These are phyloP conservation scores for Argynnis bischoffii DNA, from an alignment of 2,888 invertebrate genomes.

Conservation along the genomic window DNA sequence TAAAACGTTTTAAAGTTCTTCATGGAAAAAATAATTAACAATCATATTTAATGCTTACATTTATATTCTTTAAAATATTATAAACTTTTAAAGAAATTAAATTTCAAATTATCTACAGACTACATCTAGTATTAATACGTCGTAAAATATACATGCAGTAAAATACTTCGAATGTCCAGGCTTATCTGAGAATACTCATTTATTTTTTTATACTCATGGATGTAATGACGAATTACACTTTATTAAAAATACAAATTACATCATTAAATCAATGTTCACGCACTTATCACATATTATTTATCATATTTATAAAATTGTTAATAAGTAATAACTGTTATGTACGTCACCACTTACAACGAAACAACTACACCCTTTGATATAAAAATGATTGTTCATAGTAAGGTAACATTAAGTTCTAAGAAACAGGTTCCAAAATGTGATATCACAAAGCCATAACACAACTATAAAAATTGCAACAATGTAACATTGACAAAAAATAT, in stretches of 20 bases:
- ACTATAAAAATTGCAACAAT: background rate
- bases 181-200: too few relatives aligned
- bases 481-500: background rate
- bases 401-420: background rate
- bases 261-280: background rate
- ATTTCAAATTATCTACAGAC: too few relatives aligned
- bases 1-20: background rate
- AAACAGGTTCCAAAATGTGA: too few relatives aligned
- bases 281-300: constrained; percentile 4
- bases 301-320: constrained; percentile 4
- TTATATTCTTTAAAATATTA: too few relatives aligned
- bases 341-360: background rate
- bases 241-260: background rate
- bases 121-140: too few relatives aligned
- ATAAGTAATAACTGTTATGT: background rate
- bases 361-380: constrained; percentile 8
- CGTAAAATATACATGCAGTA: too few relatives aligned
- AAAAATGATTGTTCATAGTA: background rate
- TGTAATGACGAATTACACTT: background rate
- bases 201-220: background rate
- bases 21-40: too few relatives aligned
- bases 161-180: too few relatives aligned
- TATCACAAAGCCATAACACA: background rate
- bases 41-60: too few relatives aligned
- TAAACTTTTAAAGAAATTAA: too few relatives aligned